Percentiles rank a stretch among this genome's conserved stretches.
phyloP scores from a whole-genome alignment of 2,113 vertebrate species.

The Fregata magnificens region DNA sequence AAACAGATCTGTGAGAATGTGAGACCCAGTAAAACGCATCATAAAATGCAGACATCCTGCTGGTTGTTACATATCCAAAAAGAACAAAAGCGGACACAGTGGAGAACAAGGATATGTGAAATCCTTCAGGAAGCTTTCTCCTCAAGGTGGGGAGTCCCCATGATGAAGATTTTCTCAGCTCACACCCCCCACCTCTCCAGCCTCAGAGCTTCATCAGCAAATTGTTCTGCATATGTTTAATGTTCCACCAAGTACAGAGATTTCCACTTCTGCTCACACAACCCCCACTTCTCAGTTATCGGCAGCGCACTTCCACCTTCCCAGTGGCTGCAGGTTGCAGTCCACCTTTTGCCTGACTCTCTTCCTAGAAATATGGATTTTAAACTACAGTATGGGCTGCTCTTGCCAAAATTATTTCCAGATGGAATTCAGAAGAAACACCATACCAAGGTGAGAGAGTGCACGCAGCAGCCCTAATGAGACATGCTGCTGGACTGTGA shows the following conservation, averaged over 20 bases:
- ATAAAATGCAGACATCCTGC: not conserved
- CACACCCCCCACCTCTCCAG: not conserved
- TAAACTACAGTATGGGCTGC: not conserved
- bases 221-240: not conserved
- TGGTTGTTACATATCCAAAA: not conserved
- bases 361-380: not conserved
- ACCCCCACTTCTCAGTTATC: not conserved
- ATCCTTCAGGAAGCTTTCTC: not conserved
- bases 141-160: not conserved
- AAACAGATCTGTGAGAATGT: not conserved
- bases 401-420: not conserved
- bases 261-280: not conserved
- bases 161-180: not conserved
- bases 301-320: not conserved
- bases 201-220: not conserved
- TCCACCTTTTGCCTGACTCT: not conserved
- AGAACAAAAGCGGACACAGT: not conserved
- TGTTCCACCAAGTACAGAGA: not conserved
- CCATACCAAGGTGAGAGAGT: not conserved
- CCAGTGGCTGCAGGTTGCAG: not conserved
- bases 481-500: not conserved
- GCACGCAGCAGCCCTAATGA: rapidly evolving
- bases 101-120: not conserved
- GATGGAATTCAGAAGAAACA: not conserved
- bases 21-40: not conserved